Evolutionary conservation across 2,888 invertebrate species (phyloP), one percentile per base, ranked within the genome.

Genomic region (Orthonychiurus folsomi): DNA sequence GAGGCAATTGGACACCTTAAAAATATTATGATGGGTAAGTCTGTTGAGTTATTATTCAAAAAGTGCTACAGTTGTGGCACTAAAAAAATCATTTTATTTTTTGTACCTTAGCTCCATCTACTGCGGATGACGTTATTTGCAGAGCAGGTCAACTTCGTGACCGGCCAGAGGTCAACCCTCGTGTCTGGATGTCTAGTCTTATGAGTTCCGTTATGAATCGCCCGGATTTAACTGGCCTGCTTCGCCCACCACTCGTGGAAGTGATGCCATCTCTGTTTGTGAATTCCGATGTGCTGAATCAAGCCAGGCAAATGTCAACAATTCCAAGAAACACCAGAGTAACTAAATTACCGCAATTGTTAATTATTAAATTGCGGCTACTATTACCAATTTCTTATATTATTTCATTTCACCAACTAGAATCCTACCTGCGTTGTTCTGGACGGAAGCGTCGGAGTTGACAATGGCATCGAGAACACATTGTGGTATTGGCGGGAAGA

Each of bases 401-500:
- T n/a, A n/a, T n/a, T n/a, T n/a, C n/a, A n/a, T n/a, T n/a, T n/a
- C n/a, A n/a, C n/a, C n/a, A n/a, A n/a, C n/a, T 9, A 52, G 52
- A 23, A 52, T 23, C 52, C 21, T 12, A 12, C 52, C 12, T 59
- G 59, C 23, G 23, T 59, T 25, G 50, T 50, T 2, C 50, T 59
- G 3, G 50, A 59, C 47, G 59, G 59, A 15, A 50, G 50, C 23
- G 28, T 37, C 24, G 59, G 59, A 3, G 26, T 12, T 50, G 47
- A 24, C n/a, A 59, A 59, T 50, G 59, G 59, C 3, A 59, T 59
- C 21, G 59, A 59, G 25, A 59, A 59, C 47, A 24, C 26, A 3
- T 20, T 59, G 3, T 59, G 59, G 59, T 59, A 59, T 20, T 59
- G 59, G 59, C 47, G 59, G 5, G 59, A 59, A 23, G 59, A 59